These are phyloP conservation scores for Macroteleia sp. DNA, from an alignment of 2,888 invertebrate genomes.

Conservation along the genomic window DNA sequence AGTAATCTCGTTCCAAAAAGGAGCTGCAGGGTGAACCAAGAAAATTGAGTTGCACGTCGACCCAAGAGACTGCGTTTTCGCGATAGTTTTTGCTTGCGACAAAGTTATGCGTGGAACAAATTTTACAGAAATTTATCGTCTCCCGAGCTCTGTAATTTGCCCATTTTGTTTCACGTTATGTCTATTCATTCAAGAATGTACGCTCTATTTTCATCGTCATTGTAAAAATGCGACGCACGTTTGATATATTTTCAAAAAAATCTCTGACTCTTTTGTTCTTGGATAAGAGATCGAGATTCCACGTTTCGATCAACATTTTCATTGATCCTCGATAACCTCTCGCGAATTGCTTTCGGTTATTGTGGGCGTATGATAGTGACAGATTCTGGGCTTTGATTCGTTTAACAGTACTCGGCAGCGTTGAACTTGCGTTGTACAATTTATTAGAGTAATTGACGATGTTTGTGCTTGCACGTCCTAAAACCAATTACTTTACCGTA, in stretches of 20 bases:
- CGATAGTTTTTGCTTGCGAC: constrained; percentile 51
- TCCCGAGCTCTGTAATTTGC: constrained; percentile 8
- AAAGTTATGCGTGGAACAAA: constrained; percentile 47
- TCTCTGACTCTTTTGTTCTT: constrained; percentile 3
- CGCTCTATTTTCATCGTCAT: constrained; percentile 14
- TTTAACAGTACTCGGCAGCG: constrained; percentile 13
- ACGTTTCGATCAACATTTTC: constrained; percentile 8
- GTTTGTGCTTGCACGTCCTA: constrained; percentile 2
- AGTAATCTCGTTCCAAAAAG: constrained; percentile 69
- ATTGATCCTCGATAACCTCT: background rate
- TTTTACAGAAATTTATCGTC: constrained; percentile 39
- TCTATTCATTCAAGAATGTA: constrained; percentile 10
- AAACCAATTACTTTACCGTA: constrained; percentile 4
- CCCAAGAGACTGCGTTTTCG: constrained; percentile 59
- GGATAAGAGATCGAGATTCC: constrained; percentile 4
- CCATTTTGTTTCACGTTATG: constrained; percentile 19
- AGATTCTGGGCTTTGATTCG: constrained; percentile 18
- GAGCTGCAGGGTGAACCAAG: constrained; percentile 67
- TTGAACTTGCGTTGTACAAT: constrained; percentile 20
- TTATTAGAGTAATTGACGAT: constrained; percentile 39
- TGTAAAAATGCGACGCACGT: constrained; percentile 18
- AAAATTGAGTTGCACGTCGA: constrained; percentile 72
- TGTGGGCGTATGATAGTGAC: constrained; percentile 5
- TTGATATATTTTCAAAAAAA: constrained; percentile 14
- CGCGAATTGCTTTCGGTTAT: background rate